Percentiles rank a stretch among this genome's conserved stretches.
phyloP scores from a whole-genome alignment of 2,888 invertebrate genomes.

The Lutraria lutraria region DNA sequence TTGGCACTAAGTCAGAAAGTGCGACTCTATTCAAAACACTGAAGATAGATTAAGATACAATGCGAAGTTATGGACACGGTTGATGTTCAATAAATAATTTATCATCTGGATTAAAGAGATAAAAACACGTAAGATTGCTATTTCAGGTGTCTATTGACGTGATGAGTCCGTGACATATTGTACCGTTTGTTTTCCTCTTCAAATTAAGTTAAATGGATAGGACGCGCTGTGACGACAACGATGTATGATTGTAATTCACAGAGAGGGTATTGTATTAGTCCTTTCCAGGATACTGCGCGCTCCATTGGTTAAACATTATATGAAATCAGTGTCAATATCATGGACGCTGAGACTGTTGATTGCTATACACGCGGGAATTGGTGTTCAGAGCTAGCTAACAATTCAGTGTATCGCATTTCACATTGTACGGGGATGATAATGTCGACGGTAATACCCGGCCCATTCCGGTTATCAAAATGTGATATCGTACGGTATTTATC shows the following conservation, averaged over 20 bases:
- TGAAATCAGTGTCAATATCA: conserved; percentile 40
- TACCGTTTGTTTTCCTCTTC: conserved; percentile 39
- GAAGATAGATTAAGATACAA: background rate
- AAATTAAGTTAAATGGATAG: conserved; percentile 28
- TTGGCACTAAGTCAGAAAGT: background rate
- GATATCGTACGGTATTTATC: background rate
- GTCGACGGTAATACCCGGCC: background rate
- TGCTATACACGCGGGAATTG: conserved; percentile 29
- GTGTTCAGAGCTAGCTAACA: background rate
- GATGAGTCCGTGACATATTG: conserved; percentile 10
- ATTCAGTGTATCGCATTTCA: background rate
- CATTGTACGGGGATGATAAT: background rate
- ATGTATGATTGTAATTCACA: conserved; percentile 6
- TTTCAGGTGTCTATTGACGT: background rate
- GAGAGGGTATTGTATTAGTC: conserved; percentile 41
- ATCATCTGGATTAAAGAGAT: background rate
- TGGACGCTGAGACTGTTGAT: conserved; percentile 37
- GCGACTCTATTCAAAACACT: background rate
- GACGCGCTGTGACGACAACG: conserved; percentile 17
- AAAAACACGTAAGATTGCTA: background rate
- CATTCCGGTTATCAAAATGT: background rate
- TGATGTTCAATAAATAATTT: background rate
- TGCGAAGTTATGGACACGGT: background rate
- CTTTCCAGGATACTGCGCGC: conserved; percentile 26
- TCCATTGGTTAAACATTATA: conserved; percentile 36